Evolutionary conservation across 2,113 vertebrate species (phyloP).

Genomic region (Tragelaphus strepsiceros): DNA sequence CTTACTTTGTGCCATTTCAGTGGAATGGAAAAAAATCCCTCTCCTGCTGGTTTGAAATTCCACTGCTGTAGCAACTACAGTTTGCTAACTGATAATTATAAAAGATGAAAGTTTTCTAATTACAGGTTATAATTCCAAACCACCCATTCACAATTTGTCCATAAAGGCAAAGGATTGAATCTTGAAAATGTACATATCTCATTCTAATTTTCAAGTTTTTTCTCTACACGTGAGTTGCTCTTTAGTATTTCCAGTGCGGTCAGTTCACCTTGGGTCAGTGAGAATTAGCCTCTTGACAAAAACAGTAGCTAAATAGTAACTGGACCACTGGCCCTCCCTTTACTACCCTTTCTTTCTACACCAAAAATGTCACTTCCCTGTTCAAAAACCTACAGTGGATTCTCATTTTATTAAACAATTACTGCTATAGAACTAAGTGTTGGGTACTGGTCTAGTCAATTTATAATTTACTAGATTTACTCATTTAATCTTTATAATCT

Average conservation of each 20-base stretch:
- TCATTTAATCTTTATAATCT: not conserved
- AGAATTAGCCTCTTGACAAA: not conserved
- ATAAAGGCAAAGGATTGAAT: not conserved
- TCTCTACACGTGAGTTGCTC: not conserved
- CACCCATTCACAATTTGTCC: not conserved
- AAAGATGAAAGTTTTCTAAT: not conserved
- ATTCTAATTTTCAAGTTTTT: not conserved
- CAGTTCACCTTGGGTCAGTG: not conserved
- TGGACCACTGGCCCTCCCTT: not conserved
- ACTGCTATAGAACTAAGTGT: not conserved
- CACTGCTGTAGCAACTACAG: not conserved
- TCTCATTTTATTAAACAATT: not conserved
- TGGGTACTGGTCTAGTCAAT: not conserved
- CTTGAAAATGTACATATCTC: not conserved
- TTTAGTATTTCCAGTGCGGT: not conserved
- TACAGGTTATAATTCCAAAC: not conserved
- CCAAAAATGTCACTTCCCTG: not conserved
- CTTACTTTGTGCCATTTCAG: not conserved
- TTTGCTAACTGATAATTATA: not conserved
- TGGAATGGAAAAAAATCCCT: not conserved
- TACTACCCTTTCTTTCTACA: not conserved
- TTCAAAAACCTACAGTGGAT: not conserved
- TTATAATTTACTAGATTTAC: not conserved
- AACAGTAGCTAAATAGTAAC: not conserved
- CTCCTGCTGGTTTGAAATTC: not conserved